These are phyloP conservation scores for Platyscapa corneri DNA, from an alignment of 1,140 invertebrate genomes.

Conservation along the genomic window DNA sequence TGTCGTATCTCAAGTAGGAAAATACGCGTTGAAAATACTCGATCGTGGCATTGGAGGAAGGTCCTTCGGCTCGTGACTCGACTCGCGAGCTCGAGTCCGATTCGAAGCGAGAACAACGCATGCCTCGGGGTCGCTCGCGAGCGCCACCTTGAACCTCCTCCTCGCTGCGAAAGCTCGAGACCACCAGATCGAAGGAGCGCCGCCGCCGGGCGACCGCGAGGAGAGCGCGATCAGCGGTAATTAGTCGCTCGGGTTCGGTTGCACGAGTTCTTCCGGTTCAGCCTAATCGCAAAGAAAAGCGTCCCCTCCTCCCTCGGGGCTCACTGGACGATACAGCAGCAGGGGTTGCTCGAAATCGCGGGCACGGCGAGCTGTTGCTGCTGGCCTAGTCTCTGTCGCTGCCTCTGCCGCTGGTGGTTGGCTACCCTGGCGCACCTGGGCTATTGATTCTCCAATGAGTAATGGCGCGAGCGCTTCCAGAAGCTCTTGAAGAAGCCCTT, in stretches of 20 bases:
- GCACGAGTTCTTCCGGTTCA: not conserved
- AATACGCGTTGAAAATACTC: no score
- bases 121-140: not conserved
- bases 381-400: constrained; percentile 58
- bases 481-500: constrained; percentile 89
- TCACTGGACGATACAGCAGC: constrained; percentile 72
- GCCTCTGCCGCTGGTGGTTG: constrained; percentile 67
- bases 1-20: not conserved
- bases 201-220: not conserved
- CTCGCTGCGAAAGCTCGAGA: no score
- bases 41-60: not conserved
- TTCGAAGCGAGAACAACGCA: no score
- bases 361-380: constrained; percentile 50
- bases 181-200: not conserved
- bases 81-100: no score
- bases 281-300: not conserved
- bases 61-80: no score
- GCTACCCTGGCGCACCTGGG: constrained; percentile 73
- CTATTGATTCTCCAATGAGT: constrained; percentile 86
- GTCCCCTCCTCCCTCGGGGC: not conserved
- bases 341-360: constrained; percentile 67
- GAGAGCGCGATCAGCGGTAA: not conserved
- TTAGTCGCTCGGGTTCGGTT: not conserved
- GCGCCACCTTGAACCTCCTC: not conserved
- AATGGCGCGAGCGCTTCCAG: constrained; percentile 88